Conservation (phyloP, 2,113 vertebrate genomes). For the Myiagra hebetior region DNA sequence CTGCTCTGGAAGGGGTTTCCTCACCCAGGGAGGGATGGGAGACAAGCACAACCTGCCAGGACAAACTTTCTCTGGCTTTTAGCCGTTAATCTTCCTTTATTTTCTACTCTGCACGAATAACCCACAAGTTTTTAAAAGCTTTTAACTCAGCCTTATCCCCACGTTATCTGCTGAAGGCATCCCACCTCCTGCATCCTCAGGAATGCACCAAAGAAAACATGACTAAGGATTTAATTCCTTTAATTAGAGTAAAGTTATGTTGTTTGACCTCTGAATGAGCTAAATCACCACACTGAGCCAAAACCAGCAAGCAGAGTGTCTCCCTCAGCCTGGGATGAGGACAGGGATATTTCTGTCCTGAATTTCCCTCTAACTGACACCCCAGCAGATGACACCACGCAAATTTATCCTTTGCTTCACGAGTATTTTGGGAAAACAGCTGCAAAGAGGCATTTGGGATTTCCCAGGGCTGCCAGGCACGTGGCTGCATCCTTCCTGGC, state of each 20-base stretch:
- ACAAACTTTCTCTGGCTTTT: background rate
- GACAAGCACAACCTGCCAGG: accelerated
- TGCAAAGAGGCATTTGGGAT: background rate
- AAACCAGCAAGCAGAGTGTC: background rate
- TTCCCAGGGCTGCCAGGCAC: background rate
- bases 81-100: background rate
- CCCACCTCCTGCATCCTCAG: background rate
- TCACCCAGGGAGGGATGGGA: background rate
- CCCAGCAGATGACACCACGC: background rate
- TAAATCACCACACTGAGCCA: background rate
- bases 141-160: background rate
- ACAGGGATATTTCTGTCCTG: background rate
- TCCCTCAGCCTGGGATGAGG: background rate
- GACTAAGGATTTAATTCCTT: background rate
- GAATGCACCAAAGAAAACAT: background rate
- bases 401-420: background rate
- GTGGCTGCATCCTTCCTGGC: background rate
- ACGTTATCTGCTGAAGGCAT: background rate
- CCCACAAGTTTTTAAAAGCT: background rate
- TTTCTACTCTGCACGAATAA: background rate
- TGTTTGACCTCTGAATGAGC: background rate
- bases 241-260: background rate
- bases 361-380: background rate
- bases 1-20: background rate
- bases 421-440: background rate